Evolutionary conservation across 2,113 vertebrate species (phyloP).

Genomic region (Aptenodytes forsteri): DNA sequence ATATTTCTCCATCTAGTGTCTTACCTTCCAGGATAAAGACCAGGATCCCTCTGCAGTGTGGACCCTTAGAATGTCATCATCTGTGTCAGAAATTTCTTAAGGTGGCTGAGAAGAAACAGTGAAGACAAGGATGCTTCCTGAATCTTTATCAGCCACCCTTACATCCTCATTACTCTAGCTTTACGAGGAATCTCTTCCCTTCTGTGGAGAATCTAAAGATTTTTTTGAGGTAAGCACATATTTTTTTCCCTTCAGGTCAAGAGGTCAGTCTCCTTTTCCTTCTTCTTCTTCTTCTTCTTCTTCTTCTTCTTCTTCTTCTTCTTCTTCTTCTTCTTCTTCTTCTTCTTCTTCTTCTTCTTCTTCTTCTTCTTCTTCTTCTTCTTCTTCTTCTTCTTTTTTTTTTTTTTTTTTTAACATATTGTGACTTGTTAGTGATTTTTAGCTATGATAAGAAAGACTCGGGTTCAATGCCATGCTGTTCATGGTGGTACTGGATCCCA

Average conservation of each 20-base stretch:
- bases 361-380: background rate
- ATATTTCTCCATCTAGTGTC: background rate
- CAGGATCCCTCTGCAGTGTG: background rate
- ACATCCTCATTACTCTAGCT: background rate
- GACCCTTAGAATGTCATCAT: background rate
- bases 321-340: background rate
- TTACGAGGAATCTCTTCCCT: background rate
- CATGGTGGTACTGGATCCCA: background rate
- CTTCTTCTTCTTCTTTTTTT: background rate
- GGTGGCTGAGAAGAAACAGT: background rate
- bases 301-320: background rate
- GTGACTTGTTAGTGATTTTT: background rate
- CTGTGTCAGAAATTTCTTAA: background rate
- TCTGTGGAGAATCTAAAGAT: background rate
- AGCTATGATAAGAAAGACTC: background rate
- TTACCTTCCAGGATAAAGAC: background rate
- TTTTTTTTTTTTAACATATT: background rate
- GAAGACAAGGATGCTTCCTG: background rate
- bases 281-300: background rate
- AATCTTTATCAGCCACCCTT: background rate
- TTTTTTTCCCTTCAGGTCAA: background rate
- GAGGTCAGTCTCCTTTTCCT: background rate
- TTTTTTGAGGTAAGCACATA: background rate
- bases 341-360: background rate
- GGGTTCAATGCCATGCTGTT: background rate